Conservation (phyloP, 2,888 invertebrate species). For the Syrphus vitripennis region DNA sequence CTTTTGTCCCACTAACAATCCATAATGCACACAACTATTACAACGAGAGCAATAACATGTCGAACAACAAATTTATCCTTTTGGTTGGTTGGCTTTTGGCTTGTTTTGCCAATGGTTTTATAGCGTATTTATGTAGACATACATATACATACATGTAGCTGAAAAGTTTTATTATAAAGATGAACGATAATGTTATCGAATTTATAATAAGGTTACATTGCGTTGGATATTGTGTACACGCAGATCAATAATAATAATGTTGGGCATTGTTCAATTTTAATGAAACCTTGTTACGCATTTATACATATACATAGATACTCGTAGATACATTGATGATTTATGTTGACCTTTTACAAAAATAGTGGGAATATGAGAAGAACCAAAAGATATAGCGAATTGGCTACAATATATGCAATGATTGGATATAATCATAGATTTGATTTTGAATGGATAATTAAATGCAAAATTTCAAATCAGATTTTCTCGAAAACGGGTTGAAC, state of each 20-base stretch:
- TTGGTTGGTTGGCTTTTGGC: constrained; percentile 18
- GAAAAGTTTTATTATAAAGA: constrained; percentile 7
- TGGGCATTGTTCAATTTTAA: neutral
- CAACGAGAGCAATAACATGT: neutral
- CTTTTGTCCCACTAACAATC: neutral
- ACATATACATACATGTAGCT: too few species aligned
- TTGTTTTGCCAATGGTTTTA: neutral
- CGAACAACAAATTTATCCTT: neutral
- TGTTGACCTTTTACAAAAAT: neutral
- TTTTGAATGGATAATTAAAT: neutral
- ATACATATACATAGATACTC: neutral
- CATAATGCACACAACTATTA: neutral
- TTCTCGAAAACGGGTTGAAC: too few species aligned
- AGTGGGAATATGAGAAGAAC: neutral
- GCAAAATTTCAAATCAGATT: too few species aligned
- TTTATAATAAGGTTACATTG: neutral
- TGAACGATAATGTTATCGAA: neutral
- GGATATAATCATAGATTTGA: neutral
- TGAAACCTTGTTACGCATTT: neutral
- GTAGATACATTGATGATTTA: neutral
- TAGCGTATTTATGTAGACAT: neutral
- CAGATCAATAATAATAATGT: neutral
- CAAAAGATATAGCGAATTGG: too few species aligned
- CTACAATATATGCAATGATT: too few species aligned
- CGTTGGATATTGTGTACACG: neutral